These are phyloP conservation scores for Pseudomyrmex flavicornis DNA, from an alignment of 1,140 invertebrate genomes.

Conservation along the genomic window DNA sequence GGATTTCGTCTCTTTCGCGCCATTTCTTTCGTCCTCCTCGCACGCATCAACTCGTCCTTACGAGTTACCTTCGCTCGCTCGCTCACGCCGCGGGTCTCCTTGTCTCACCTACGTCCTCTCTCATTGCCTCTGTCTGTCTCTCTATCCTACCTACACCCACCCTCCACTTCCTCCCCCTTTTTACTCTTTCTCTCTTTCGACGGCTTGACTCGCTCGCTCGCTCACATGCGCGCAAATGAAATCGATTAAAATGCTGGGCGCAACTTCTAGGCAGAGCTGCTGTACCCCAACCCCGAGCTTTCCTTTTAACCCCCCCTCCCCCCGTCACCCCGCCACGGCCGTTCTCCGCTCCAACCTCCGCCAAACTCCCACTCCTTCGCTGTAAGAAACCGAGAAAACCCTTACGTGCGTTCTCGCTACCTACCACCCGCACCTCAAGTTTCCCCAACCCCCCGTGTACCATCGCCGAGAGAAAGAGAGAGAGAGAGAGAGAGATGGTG, in stretches of 20 bases:
- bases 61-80: constrained; percentile 44
- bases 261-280: constrained; percentile 83
- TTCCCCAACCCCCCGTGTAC: constrained; percentile 37
- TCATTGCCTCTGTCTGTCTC: constrained; percentile 75
- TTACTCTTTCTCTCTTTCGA: constrained; percentile 57
- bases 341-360: constrained; percentile 69
- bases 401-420: constrained; percentile 79
- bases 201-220: constrained; percentile 78
- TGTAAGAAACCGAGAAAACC: constrained; percentile 84
- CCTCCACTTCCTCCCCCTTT: constrained; percentile 22
- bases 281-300: constrained; percentile 66
- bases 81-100: constrained; percentile 5
- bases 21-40: constrained; percentile 61
- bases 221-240: constrained; percentile 85
- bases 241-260: constrained; percentile 86
- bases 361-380: constrained; percentile 72
- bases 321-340: constrained; percentile 22
- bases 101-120: constrained; percentile 41
- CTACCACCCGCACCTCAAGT: constrained; percentile 59
- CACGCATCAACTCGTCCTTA: constrained; percentile 54
- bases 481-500: constrained; percentile 6
- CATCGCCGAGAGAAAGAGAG: not conserved
- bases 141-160: constrained; percentile 61
- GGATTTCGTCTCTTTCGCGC: constrained; percentile 56
- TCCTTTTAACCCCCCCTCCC: constrained; percentile 50